These are phyloP conservation scores for Euzophera pinguis DNA, from an alignment of 2,888 invertebrate genomes.

Conservation along the genomic window DNA sequence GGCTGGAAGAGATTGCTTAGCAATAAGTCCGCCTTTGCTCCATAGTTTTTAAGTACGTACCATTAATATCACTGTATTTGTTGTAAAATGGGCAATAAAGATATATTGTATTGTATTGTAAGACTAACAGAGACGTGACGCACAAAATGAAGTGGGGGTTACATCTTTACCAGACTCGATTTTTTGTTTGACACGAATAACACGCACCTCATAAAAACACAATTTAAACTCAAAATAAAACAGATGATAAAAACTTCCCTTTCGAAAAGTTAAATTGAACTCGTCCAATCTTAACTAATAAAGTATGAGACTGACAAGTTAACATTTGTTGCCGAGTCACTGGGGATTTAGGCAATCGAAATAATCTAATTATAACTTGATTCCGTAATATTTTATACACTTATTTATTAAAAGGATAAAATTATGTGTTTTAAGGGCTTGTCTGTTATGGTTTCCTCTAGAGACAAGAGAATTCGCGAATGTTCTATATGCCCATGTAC, in stretches of 20 bases:
- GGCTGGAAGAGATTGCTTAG: no score
- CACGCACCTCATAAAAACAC: background rate
- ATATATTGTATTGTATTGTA: no score
- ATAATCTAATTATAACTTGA: constrained; percentile 1
- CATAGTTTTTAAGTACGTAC: no score
- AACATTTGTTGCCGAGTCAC: background rate
- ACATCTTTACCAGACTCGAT: no score
- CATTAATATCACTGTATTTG: no score
- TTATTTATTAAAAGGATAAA: background rate
- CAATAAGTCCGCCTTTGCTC: no score
- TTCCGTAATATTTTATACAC: background rate
- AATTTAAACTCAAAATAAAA: constrained; percentile 2
- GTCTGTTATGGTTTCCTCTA: background rate
- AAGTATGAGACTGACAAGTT: background rate
- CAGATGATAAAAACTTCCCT: background rate
- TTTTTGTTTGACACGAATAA: background rate
- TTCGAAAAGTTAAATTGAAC: constrained; percentile 1
- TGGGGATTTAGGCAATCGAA: background rate
- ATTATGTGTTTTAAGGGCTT: background rate
- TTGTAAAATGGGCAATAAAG: no score
- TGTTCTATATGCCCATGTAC: no score
- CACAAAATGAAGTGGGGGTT: no score
- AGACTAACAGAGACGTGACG: no score
- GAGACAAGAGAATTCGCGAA: no score
- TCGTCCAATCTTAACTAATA: background rate